Evolutionary conservation across 2,113 vertebrate genomes (phyloP).

Genomic region (Mola mola): DNA sequence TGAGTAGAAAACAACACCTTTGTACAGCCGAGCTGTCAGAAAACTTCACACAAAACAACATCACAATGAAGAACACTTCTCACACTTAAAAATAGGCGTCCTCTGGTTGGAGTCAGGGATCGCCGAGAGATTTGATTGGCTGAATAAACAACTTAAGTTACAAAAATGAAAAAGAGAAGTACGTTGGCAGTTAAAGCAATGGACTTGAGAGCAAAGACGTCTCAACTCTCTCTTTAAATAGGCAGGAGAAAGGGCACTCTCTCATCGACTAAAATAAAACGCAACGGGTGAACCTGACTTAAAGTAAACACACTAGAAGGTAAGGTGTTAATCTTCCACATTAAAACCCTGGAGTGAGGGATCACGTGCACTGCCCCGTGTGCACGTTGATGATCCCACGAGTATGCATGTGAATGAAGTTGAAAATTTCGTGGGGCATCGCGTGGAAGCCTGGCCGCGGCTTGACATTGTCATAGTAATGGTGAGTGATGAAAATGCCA

Average conservation of each 20-base stretch:
- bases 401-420: constrained; percentile 96
- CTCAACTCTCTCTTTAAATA: constrained; percentile 29
- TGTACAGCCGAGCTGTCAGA: constrained; percentile 72
- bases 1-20: constrained; percentile 69
- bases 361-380: constrained; percentile 87
- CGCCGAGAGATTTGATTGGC: constrained; percentile 18
- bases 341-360: neutral
- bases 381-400: constrained; percentile 93
- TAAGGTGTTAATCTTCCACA: constrained; percentile 6
- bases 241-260: neutral
- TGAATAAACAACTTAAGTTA: constrained; percentile 20
- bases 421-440: constrained; percentile 98
- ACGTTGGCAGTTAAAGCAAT: constrained; percentile 45
- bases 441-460: constrained; percentile 97
- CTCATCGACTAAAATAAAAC: constrained; percentile 4
- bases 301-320: constrained; percentile 1
- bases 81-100: constrained; percentile 72
- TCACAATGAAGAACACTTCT: constrained; percentile 71
- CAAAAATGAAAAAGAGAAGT: constrained; percentile 34
- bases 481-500: constrained; percentile 94
- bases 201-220: constrained; percentile 33
- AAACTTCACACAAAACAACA: constrained; percentile 72
- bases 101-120: constrained; percentile 32
- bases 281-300: constrained; percentile 1
- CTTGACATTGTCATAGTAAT: constrained; percentile 99